phyloP scores from a whole-genome alignment of 2,113 vertebrate genomes.

The Cervus canadensis region DNA sequence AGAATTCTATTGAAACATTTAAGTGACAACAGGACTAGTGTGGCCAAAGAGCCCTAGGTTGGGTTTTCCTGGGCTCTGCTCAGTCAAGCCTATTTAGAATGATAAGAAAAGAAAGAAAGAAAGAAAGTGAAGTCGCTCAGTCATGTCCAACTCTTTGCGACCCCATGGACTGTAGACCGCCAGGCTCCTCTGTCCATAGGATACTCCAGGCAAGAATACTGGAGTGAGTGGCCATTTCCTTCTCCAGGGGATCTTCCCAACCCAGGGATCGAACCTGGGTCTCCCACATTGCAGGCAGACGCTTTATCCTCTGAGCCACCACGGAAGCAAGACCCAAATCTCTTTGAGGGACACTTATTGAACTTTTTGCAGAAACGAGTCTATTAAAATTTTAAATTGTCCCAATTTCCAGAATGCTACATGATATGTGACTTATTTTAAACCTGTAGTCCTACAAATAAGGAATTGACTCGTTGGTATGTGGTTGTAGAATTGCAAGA shows the following conservation, averaged over 20 bases:
- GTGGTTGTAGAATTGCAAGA: background rate
- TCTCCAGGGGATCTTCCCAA: too few species aligned
- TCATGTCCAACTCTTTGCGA: too few species aligned
- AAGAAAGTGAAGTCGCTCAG: too few species aligned
- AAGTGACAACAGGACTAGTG: constrained; percentile 9
- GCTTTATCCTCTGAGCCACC: too few species aligned
- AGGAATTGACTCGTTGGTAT: background rate
- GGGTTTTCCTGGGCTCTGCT: background rate
- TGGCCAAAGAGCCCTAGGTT: background rate
- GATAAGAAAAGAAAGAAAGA: background rate
- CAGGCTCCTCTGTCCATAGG: too few species aligned
- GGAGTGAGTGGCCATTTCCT: too few species aligned
- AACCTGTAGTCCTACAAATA: background rate
- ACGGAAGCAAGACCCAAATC: background rate
- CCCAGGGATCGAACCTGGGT: too few species aligned
- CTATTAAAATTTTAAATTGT: background rate
- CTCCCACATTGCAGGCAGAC: too few species aligned
- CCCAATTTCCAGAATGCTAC: background rate
- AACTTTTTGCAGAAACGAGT: background rate
- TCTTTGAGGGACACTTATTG: background rate
- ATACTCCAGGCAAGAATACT: too few species aligned
- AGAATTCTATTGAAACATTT: constrained; percentile 65
- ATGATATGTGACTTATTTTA: background rate
- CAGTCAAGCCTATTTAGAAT: background rate
- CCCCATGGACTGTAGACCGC: too few species aligned